Evolutionary conservation across 2,797 vertebrate genomes (phyloP).

Genomic region (Bovichtus diacanthus): DNA sequence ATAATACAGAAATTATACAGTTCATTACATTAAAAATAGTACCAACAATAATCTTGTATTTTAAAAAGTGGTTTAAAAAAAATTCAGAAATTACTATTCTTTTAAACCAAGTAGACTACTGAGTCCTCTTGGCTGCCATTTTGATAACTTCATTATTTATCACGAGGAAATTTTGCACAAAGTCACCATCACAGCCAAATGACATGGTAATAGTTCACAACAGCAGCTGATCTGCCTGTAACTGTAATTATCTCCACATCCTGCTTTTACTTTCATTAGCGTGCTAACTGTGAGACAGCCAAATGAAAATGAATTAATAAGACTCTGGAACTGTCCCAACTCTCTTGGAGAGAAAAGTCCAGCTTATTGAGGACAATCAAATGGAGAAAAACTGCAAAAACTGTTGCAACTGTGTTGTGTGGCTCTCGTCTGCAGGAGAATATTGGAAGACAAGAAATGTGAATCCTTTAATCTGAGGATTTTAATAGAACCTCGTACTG

Average conservation of each 20-base stretch:
- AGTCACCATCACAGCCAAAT: conserved; percentile 63
- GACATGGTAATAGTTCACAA: conserved; percentile 76
- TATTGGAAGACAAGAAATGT: conserved; percentile 1
- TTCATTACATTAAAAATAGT: too few species aligned
- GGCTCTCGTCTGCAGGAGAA: conserved; percentile 17
- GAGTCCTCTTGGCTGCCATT: conserved; percentile 30
- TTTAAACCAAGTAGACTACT: neutral
- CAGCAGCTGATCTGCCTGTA: conserved; percentile 73
- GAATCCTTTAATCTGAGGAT: conserved; percentile 24
- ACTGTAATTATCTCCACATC: conserved; percentile 78
- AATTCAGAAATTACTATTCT: neutral
- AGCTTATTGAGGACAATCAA: conserved; percentile 32
- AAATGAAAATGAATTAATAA: conserved; percentile 74
- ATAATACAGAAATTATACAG: neutral
- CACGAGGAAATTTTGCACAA: conserved; percentile 47
- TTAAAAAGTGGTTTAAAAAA: neutral
- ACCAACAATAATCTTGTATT: neutral
- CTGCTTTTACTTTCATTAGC: conserved; percentile 79
- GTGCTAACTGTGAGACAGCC: conserved; percentile 55
- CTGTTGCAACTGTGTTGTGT: conserved; percentile 7
- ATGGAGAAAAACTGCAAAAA: conserved; percentile 1
- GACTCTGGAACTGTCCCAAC: conserved; percentile 61
- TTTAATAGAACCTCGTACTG: conserved; percentile 8
- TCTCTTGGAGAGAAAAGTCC: conserved; percentile 38
- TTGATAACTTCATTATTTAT: conserved; percentile 63